Evolutionary conservation across 2,113 vertebrate genomes (phyloP), one percentile per base, ranked within the genome.

Genomic region (Ancistrus triradiatus): DNA sequence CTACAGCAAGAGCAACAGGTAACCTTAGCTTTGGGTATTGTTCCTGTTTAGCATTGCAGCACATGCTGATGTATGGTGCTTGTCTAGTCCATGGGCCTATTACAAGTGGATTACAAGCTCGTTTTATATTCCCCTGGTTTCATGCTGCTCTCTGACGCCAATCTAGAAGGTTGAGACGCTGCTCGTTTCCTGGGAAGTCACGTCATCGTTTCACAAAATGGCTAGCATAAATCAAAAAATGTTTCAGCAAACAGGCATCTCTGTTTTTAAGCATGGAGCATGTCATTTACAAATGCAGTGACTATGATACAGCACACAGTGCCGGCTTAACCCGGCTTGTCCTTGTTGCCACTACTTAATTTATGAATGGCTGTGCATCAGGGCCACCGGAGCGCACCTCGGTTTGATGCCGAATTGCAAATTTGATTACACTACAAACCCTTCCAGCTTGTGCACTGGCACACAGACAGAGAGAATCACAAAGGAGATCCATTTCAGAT

Each of bases 1-100:
- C 22, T 52, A 43, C 53, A n/a, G n/a, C 63, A 33, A 33, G 2
- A 18, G 8, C 18, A 18, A 33, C 31, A 46, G 28, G 68, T 51
- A 64, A 70, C 40, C 13, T 3, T 18, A 50, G 40, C 61, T n/a
- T 19, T 3, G 69, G 51, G 2, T 51, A 49, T 56, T 17, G 65
- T 74, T 66, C 62, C 50, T 17, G 14, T 55, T 68, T 49, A 64
- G 59, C 47, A 64, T 68, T 42, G 68, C 14, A 31, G 27, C 27
- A 7, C 27, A 31, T 31, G 7, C 27, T 7, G 27, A 7, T 31
- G 10, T 11, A 11, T 49, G 19, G 3, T 10, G 21, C n/a, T n/a
- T n/a, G n/a, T n/a, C n/a, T n/a, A 22, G 8, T 24, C 22, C 5
- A 10, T 49, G 22, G 13, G 11, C 38, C 13, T n/a, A 42, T 42